Percentiles rank a stretch among this genome's conserved stretches.
These are phyloP conservation scores for Astyanax mexicanus DNA, from an alignment of 2,797 vertebrate genomes.

Conservation along the genomic window DNA sequence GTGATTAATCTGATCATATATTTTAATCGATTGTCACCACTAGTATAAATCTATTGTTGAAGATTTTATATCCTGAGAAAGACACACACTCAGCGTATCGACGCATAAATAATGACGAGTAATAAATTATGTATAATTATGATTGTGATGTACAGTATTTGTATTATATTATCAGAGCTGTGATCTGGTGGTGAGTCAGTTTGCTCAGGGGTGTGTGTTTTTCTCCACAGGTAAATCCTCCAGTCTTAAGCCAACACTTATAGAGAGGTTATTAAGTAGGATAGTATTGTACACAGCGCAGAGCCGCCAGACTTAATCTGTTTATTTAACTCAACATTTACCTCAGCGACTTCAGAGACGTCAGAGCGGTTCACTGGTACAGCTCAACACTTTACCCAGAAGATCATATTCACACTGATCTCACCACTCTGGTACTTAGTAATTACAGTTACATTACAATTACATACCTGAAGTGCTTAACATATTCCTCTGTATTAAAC, in stretches of 20 bases:
- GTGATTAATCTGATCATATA: too few species aligned
- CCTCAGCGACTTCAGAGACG: neutral
- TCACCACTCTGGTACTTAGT: neutral
- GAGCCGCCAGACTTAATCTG: neutral
- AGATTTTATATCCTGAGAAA: too few species aligned
- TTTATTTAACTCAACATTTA: neutral
- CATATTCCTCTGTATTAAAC: too few species aligned
- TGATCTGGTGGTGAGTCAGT: neutral
- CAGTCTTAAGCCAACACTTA: neutral
- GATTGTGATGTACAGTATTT: too few species aligned
- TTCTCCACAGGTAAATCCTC: neutral
- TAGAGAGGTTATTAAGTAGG: neutral
- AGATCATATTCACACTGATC: neutral
- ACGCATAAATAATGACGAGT: neutral
- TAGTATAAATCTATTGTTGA: too few species aligned
- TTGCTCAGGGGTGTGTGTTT: conserved; percentile 8
- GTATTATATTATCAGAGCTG: neutral
- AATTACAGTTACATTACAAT: neutral
- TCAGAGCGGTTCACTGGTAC: neutral
- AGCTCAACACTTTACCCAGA: neutral
- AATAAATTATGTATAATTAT: neutral
- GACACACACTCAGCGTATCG: too few species aligned
- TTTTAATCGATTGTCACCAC: too few species aligned
- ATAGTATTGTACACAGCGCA: neutral
- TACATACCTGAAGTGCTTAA: neutral